These are phyloP conservation scores for Hypercompe scribonia DNA, from an alignment of 2,888 invertebrate genomes.

Conservation along the genomic window DNA sequence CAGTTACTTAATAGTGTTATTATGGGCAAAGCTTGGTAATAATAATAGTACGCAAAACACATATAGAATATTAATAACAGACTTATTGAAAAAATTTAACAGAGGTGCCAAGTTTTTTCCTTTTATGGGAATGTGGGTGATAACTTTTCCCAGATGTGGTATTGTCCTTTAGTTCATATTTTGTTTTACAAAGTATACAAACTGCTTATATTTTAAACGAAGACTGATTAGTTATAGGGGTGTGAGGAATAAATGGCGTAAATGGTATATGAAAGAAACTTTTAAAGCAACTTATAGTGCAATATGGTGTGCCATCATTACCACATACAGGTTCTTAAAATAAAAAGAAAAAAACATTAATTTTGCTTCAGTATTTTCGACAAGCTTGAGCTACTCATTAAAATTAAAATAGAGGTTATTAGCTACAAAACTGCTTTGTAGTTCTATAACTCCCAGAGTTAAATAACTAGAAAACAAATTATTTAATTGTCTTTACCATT, in stretches of 20 bases:
- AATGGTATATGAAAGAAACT: neutral
- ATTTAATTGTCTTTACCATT: no score
- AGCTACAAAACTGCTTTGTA: no score
- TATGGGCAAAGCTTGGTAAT: constrained; percentile 18
- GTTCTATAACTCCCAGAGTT: no score
- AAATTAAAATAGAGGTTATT: no score
- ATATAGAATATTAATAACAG: neutral
- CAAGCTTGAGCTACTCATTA: no score
- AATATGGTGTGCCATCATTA: neutral
- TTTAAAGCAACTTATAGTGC: neutral
- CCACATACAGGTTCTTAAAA: neutral
- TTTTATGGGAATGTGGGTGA: neutral
- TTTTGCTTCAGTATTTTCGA: no score
- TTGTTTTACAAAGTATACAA: neutral
- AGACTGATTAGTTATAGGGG: neutral
- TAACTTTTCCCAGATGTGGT: neutral
- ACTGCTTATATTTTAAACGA: neutral
- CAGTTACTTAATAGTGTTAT: constrained; percentile 15
- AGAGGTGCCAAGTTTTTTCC: neutral
- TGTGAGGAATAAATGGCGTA: neutral
- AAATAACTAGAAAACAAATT: no score
- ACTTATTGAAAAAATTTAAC: neutral
- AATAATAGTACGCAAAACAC: no score
- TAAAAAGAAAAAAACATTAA: no score
- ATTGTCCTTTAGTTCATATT: neutral